Evolutionary conservation across 2,888 invertebrate species (phyloP).

Genomic region (Amiota mariae): DNA sequence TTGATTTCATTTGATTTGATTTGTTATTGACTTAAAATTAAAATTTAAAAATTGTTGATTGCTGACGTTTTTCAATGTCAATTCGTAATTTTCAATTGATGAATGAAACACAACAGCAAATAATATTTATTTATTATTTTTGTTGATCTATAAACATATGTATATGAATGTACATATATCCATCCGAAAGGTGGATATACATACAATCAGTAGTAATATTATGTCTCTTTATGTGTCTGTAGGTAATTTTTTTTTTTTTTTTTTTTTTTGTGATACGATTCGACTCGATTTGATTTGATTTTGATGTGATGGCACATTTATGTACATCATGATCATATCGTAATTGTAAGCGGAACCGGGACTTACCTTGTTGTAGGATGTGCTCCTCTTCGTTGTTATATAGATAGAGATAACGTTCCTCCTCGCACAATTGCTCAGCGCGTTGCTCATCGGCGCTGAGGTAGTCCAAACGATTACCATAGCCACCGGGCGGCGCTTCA

Average conservation of each 20-base stretch:
- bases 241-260: no score
- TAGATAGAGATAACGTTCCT: conserved; percentile 91
- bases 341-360: conserved; percentile 31
- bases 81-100: conserved; percentile 9
- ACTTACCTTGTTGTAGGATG: conserved; percentile 89
- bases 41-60: conserved; percentile 5
- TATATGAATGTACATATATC: neutral
- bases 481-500: conserved; percentile 87
- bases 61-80: neutral
- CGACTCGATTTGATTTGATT: neutral
- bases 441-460: conserved; percentile 83
- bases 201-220: no score
- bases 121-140: neutral
- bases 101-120: neutral
- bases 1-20: neutral
- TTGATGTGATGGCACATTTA: no score
- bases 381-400: conserved; percentile 91
- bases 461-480: conserved; percentile 76
- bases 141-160: neutral
- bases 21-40: conserved; percentile 23
- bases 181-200: neutral
- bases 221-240: no score
- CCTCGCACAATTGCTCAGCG: conserved; percentile 94
- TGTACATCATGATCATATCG: no score
- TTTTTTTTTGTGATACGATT: neutral